Evolutionary conservation across 1,140 invertebrate species (phyloP), one percentile per base, ranked within the genome.

Genomic region (Zaprionus kolodkinae): DNA sequence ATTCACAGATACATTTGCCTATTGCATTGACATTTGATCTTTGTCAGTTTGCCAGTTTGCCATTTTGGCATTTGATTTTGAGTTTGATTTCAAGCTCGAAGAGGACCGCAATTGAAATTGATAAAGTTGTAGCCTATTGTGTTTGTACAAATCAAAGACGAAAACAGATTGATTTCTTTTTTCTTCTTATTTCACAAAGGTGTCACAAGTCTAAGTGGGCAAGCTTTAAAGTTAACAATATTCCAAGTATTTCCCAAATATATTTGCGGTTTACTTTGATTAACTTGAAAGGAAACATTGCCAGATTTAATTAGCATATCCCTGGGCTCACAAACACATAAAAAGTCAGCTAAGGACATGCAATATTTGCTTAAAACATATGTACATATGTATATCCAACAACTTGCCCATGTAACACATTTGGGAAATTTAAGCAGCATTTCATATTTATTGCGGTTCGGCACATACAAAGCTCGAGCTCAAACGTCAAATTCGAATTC

Each of bases 361-460:
- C 55, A 45, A 62, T 60, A 45, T 55, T 30, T 33, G 27, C 40
- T 69, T 69, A 62, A 27, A 5, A 30, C 27, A 11, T 45, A 35
- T 48, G 54, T 61, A 52, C 38, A 30, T 6, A 10, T 45, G 25
- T 48, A 45, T 61, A 52, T 50, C 54, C 36, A 59, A 36, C 60
- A 68, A 68, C 64, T 68, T 52, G 38, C 35, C 38, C 68, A 80
- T 85, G 73, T 81, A 71, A 71, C 25, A 25, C 55, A 50, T 43
- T 54, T 27, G 9, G 11, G n/a, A 68, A 38, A 86, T 72, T 81
- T 69, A 60, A 71, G 48, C 11, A 43, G 69, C 71, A 82, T 82
- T 76, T 82, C 71, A 77, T 78, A 87, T 86, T 82, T 86, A 82
- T 87, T 86, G 76, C 76, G 68, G 64, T 73, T 65, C 35, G 40